Evolutionary conservation across 2,888 invertebrate genomes (phyloP), one percentile per base, ranked within the genome.

Genomic region (Hydraecia micacea): DNA sequence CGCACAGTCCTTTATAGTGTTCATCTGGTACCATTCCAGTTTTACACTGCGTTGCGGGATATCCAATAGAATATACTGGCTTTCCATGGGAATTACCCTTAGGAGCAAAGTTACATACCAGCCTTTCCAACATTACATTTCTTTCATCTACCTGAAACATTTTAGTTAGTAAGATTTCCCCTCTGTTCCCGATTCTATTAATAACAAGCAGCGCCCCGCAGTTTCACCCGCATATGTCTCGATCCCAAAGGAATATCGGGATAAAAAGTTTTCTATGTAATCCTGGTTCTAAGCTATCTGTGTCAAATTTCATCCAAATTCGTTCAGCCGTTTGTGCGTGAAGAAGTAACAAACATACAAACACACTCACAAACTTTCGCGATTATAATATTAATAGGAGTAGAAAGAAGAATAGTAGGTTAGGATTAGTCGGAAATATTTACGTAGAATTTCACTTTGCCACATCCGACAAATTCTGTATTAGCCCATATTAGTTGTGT

Each of bases 401-500:
- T 55, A 55, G 25, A 11, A 58, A 58, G 11, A n/a, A 5, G 11
- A 4, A 55, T 55, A 55, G 49, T 49, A 18, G 49, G 18, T 7
- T 49, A 49, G 25, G 25, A n/a, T 58, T 1, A 58, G 11, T 58
- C n/a, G n/a, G n/a, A 58, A n/a, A 5, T 80, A 87, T 89, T 95
- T 92, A 96, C 96, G 82, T 92, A 91, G 85, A 96, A 97, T 81
- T 91, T 95, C 2, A 93, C 94, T 91, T 91, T 94, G 6, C 96
- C 96, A 84, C 96, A 97, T 46, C 96, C 96, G 7, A 97, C 94
- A 68, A 89, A 86, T 73, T 93, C 91, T 7, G 95, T 95, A 28
- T 95, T 93, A 18, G 95, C 96, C 96, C 96, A 97, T 83, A 96
- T 94, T 86, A 97, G 89, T 90, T 96, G 96, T 21, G 96, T 96